Base-by-base conservation (phyloP, 2,797 vertebrate species). In the Jordanella pulchra region DNA sequence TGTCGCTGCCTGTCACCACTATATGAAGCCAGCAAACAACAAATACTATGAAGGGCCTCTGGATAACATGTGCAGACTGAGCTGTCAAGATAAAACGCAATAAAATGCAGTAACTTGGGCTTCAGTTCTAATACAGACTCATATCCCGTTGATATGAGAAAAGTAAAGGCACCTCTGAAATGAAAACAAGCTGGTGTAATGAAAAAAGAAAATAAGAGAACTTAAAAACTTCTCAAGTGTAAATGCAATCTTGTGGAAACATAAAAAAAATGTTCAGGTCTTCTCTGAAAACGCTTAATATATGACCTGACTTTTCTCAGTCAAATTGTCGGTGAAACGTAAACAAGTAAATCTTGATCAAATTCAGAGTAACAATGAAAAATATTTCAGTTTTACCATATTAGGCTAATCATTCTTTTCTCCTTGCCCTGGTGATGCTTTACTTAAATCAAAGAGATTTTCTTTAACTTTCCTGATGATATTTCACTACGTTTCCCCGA, bases 11-110 rank as follows among this genome's bases (percentile, higher is more conserved):
- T 73, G 58, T 64, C 51, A 75, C 48, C 53, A 27, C 54, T 45
- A 54, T 30, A 47, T 78, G 50, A 71, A 73, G 71, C 28, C 35
- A 45, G 53, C 56, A 78, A 82, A 77, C 73, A 72, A 69, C 72
- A 72, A 69, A 77, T 77, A 44, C 71, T 87, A 67, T 76, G 51
- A 35, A 53, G 48, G 76, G 47, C 13, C 39, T 76, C 48, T 64
- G 44, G 50, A 73, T 42, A 30, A 28, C 44, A 70, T 6, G 32
- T 53, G 47, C 27, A 70, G 30, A 32, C 48, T 39, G 32, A 56
- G 51, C 44, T 75, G 63, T 66, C 51, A 54, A 65, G 70, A 61
- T 70, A 63, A 54, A 76, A 55, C 30, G 30, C 45, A 73, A 80
- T 67, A 71, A 69, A 79, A 74, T 73, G 44, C 44, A 72, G 48